Evolutionary conservation across 2,113 vertebrate genomes (phyloP).

Genomic region (Equus quagga): DNA sequence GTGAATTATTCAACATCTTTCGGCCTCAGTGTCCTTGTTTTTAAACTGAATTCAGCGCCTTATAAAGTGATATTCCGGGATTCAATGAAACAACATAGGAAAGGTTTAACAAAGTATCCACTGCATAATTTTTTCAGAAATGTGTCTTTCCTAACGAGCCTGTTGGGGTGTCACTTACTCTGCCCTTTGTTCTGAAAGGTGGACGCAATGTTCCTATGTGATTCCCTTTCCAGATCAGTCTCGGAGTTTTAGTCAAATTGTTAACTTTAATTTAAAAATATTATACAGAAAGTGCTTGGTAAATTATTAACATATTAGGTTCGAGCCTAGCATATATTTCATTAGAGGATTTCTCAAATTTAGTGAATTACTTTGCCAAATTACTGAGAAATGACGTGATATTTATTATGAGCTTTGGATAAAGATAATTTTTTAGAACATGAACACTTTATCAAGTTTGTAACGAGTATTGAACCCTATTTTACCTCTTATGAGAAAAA

Average conservation of each 20-base stretch:
- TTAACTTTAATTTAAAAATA: slow-evolving; percentile 18
- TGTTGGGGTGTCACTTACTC: background rate
- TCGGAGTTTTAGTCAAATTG: background rate
- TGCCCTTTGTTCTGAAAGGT: background rate
- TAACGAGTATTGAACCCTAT: background rate
- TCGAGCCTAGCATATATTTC: background rate
- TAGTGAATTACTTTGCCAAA: background rate
- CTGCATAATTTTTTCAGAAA: background rate
- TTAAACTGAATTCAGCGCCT: background rate
- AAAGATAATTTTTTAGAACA: background rate
- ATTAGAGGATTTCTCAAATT: slow-evolving; percentile 9
- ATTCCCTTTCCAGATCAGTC: background rate
- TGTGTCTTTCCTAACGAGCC: background rate
- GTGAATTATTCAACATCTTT: background rate
- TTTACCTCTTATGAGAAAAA: background rate
- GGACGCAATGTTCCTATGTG: background rate
- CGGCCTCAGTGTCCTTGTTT: background rate
- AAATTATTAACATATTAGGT: background rate
- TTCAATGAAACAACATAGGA: background rate
- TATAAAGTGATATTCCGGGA: background rate
- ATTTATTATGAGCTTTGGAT: background rate
- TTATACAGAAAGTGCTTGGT: background rate
- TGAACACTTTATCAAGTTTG: background rate
- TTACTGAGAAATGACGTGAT: background rate
- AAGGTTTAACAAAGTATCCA: background rate